Evolutionary conservation across 37 sponge, comb jelly and placozoan genomes (phyloP).

Genomic region (Tethya wilhelma): DNA sequence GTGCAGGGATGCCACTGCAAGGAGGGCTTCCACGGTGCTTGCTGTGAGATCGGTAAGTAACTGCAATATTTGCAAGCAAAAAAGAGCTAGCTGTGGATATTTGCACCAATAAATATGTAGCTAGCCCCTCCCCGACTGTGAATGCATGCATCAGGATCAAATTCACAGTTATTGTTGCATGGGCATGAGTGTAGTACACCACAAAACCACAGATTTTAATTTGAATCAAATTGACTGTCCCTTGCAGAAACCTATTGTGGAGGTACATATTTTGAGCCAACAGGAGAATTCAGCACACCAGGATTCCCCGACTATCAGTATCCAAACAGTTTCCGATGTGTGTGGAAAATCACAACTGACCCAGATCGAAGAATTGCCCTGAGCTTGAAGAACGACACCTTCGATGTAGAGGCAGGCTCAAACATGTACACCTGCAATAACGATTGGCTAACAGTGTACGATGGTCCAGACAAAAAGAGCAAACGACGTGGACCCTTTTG

Average conservation of each 20-base stretch:
- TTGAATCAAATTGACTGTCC: not conserved
- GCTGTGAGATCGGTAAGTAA: slow-evolving; percentile 64
- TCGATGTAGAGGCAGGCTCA: slow-evolving; percentile 41
- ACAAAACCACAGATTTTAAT: not conserved
- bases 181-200: not conserved
- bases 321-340: slow-evolving; percentile 23
- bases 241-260: slow-evolving; percentile 56
- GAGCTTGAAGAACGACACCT: not conserved
- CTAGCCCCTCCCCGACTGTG: too few species aligned
- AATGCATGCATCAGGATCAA: too few species aligned
- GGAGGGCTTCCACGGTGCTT: slow-evolving; percentile 41
- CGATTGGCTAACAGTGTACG: slow-evolving; percentile 48
- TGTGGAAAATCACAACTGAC: slow-evolving; percentile 69
- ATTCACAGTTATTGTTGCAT: not conserved
- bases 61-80: not conserved
- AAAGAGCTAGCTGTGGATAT: slow-evolving; percentile 4
- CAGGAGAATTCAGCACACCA: slow-evolving; percentile 35
- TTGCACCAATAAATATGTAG: too few species aligned
- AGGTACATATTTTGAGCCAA: slow-evolving; percentile 3
- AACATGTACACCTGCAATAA: slow-evolving; percentile 22
- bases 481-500: slow-evolving; percentile 17
- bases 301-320: slow-evolving; percentile 5
- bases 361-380: slow-evolving; percentile 60
- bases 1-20: not conserved
- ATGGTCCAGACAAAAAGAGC: slow-evolving; percentile 8